Percentiles rank a stretch among this genome's conserved stretches.
Conservation (phyloP, 2,888 invertebrate genomes). For the Synergus umbraculus region DNA sequence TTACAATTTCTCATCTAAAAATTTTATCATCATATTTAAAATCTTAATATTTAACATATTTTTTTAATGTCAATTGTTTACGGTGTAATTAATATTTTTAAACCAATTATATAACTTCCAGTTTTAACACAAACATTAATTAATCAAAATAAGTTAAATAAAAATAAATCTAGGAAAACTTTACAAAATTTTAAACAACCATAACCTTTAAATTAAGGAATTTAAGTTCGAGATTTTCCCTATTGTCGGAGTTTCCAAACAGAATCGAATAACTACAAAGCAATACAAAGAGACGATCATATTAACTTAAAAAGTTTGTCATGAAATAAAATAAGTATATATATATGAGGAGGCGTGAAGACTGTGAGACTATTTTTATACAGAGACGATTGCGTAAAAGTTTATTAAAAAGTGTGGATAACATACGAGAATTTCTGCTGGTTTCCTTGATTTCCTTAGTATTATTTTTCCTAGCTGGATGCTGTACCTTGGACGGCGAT, state of each 20-base stretch:
- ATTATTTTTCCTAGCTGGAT: conserved; percentile 62
- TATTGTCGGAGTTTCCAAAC: background rate
- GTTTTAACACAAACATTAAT: background rate
- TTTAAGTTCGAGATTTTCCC: background rate
- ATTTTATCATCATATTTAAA: too few relatives aligned
- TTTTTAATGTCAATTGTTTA: background rate
- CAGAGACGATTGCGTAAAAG: conserved; percentile 24
- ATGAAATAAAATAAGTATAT: background rate
- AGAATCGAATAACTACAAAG: too few relatives aligned
- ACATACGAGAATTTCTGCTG: conserved; percentile 36
- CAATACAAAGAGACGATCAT: background rate
- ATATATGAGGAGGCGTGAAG: background rate
- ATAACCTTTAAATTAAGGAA: conserved; percentile 22
- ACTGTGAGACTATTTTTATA: conserved; percentile 25
- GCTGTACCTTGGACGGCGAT: conserved; percentile 76
- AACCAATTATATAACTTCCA: background rate
- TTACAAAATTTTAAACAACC: background rate
- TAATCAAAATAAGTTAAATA: background rate
- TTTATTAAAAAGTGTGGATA: conserved; percentile 25
- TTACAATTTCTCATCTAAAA: background rate
- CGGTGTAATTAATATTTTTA: background rate
- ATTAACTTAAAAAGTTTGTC: conserved; percentile 12
- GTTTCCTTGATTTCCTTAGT: conserved; percentile 13
- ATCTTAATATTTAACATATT: too few relatives aligned
- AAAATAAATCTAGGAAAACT: background rate